A percentile compares a stretch with the other conserved stretches of the same genome.
Evolutionary conservation across 2,888 invertebrate species (phyloP).

Genomic region (Drosophila mimica): DNA sequence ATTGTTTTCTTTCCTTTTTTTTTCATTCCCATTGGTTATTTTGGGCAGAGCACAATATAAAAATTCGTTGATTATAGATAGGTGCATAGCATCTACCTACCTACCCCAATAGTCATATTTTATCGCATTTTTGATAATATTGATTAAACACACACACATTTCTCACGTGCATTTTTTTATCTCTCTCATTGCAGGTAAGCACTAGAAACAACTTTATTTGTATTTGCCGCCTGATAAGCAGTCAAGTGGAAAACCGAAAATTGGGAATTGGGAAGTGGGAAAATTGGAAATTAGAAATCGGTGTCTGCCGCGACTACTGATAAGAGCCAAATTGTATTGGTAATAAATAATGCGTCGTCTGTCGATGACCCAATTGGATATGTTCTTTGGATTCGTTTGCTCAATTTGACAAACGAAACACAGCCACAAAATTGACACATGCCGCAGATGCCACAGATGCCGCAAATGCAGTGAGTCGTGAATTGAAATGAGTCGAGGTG

Average conservation of each 20-base stretch:
- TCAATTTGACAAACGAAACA: conserved; percentile 59
- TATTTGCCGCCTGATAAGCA: conserved; percentile 25
- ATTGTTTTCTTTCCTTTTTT: neutral
- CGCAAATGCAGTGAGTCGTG: conserved; percentile 45
- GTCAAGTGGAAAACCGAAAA: conserved; percentile 28
- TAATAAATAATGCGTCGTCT: conserved; percentile 24
- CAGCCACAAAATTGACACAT: conserved; percentile 54
- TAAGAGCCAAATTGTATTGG: conserved; percentile 11
- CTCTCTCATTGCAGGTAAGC: conserved; percentile 54
- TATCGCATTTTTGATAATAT: conserved; percentile 3
- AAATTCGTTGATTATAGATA: neutral
- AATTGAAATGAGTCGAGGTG: conserved; percentile 18
- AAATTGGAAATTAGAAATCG: conserved; percentile 20
- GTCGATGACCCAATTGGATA: conserved; percentile 55
- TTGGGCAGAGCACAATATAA: neutral
- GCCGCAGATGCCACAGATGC: conserved; percentile 50
- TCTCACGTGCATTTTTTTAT: conserved; percentile 26
- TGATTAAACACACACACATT: conserved; percentile 23
- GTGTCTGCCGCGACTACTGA: conserved; percentile 7
- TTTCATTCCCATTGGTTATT: neutral
- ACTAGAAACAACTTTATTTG: conserved; percentile 9
- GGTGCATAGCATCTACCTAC: conserved; percentile 9
- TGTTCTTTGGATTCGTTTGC: conserved; percentile 13
- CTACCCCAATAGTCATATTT: conserved; percentile 38
- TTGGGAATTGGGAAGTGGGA: conserved; percentile 1